These are phyloP conservation scores for Dipodomys stephensi DNA, from an alignment of 2,113 vertebrate species.

Conservation along the genomic window DNA sequence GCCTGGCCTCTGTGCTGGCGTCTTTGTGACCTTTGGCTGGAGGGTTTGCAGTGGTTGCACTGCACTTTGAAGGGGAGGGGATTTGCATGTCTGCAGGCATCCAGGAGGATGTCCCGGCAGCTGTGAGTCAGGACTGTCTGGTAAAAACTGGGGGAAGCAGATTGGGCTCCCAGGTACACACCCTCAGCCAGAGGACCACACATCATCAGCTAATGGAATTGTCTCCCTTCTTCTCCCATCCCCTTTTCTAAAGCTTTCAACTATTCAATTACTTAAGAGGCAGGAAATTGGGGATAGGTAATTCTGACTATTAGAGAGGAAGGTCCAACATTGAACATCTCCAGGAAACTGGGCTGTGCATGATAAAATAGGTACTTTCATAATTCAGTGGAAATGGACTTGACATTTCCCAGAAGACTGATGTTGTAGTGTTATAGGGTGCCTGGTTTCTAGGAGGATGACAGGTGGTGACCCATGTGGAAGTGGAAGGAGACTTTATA, in stretches of 20 bases:
- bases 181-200: not conserved
- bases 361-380: not conserved
- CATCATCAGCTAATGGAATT: not conserved
- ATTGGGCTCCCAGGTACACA: not conserved
- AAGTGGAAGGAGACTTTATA: no score
- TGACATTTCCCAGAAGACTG: constrained; percentile 47
- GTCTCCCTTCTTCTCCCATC: not conserved
- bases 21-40: not conserved
- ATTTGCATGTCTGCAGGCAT: not conserved
- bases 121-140: not conserved
- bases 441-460: not conserved
- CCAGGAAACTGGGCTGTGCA: not conserved
- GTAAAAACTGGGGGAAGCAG: not conserved
- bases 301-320: not conserved
- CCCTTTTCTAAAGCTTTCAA: not conserved
- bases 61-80: not conserved
- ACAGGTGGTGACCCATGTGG: not conserved
- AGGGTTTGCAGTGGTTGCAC: not conserved
- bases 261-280: constrained; percentile 1
- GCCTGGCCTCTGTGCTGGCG: not conserved
- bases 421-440: not conserved
- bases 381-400: not conserved
- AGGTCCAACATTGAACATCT: not conserved
- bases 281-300: not conserved
- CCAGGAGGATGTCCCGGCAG: not conserved